Base-by-base conservation (phyloP, 1,140 invertebrate species). In the Oncopeltus fasciatus region DNA sequence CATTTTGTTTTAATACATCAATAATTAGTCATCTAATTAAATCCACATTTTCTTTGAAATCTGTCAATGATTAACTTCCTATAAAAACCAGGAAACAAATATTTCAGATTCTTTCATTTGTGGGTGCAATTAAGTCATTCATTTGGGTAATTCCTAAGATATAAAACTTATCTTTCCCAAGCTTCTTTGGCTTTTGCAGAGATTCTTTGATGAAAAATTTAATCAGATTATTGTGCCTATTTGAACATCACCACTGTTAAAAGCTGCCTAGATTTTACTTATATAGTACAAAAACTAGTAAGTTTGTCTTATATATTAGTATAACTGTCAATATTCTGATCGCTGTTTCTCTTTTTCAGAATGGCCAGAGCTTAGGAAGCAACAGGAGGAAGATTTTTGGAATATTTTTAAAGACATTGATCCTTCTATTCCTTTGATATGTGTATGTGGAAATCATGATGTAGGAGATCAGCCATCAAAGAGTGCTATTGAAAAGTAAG, bases 391-490 rank as follows among this genome's bases (percentile, higher is more conserved):
- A 21, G 76, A 77, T 63, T 78, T 80, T 59, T 73, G 73, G 24
- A 64, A 68, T 60, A 67, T 76, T 1, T 77, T 79, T 60, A 66
- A 64, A 21, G 69, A 74, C 21, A 60, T 81, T 8, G 68, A 78
- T 66, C 67, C 69, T 9, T 65, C 70, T 1, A 76, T 81, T 29
- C 75, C 77, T 38, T 61, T 81, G 46, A 69, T 82, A 57, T 80
- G 78, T 62, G 73, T 81, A 18, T 79, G 79, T 67, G 80, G 80
- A 2, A 81, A 81, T 68, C 80, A 82, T 68, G 80, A 81, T 67
- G 68, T 82, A 11, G 78, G 79, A 1, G 71, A 81, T 63, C 67
- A 62, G 8, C 80, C 80, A 31, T 78, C 76, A 16, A 47, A 57
- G 5, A 61, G 73, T 57, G 70, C 71, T 9, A 66, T 81, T 28